A percentile compares a stretch with the other conserved stretches of the same genome.
Evolutionary conservation across 2,888 invertebrate species (phyloP).

Genomic region (Oxystoma pomonae): DNA sequence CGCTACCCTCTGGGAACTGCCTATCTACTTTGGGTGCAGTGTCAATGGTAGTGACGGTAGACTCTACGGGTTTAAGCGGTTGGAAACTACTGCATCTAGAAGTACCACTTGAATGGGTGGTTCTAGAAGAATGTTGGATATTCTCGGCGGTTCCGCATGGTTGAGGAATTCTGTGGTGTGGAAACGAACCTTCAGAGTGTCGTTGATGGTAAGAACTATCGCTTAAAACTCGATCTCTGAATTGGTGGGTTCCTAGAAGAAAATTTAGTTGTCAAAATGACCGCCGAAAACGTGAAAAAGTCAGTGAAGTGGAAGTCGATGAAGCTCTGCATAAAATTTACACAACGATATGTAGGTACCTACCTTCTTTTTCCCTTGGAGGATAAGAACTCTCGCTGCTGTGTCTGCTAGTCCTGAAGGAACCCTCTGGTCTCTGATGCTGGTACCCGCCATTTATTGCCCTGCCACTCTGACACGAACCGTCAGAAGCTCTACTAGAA

Average conservation of each 20-base stretch:
- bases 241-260: neutral
- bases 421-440: neutral
- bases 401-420: neutral
- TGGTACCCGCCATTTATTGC: neutral
- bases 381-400: neutral
- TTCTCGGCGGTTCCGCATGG: neutral
- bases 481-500: neutral
- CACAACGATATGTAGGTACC: too few species aligned
- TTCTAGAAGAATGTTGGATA: too few species aligned
- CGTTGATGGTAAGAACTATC: neutral
- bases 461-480: neutral
- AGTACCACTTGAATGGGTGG: too few species aligned
- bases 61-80: neutral
- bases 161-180: neutral
- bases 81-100: neutral
- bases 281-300: too few species aligned
- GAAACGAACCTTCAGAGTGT: neutral
- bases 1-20: constrained; percentile 47
- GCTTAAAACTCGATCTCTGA: neutral
- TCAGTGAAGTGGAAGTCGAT: too few species aligned
- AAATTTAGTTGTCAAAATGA: too few species aligned
- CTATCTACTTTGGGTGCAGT: constrained; percentile 12
- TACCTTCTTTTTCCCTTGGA: neutral
- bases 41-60: neutral
- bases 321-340: too few species aligned